These are phyloP conservation scores for Agapornis canus DNA, from an alignment of 2,797 vertebrate genomes.

Conservation along the genomic window DNA sequence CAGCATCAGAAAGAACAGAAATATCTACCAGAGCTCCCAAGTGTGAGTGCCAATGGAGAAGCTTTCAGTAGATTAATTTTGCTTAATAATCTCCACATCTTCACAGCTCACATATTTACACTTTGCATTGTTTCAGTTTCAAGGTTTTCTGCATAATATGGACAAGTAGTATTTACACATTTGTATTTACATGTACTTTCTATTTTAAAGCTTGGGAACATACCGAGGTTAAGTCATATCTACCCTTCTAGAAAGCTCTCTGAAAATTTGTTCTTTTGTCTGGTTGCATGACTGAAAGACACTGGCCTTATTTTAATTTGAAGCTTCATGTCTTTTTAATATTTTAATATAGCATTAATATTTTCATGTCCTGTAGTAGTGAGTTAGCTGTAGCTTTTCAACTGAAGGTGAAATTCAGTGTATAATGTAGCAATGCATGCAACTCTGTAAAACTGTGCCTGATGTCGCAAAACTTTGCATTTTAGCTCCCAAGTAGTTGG, in stretches of 20 bases:
- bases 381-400: background rate
- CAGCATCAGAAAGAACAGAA: background rate
- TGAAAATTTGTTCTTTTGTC: background rate
- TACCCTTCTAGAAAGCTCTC: background rate
- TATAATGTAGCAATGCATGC: background rate
- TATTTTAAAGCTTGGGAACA: background rate
- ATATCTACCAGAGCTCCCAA: background rate
- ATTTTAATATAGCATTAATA: constrained; percentile 1
- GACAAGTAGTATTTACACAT: background rate
- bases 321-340: background rate
- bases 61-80: background rate
- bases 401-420: background rate
- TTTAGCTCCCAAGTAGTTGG: background rate
- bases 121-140: background rate
- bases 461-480: background rate
- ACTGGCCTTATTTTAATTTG: background rate
- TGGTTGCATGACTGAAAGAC: background rate
- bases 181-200: background rate
- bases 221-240: background rate
- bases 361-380: background rate
- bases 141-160: background rate
- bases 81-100: background rate
- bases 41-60: fast-evolving
- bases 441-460: background rate
- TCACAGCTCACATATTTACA: background rate